A percentile compares a stretch with the other conserved stretches of the same genome.
These are phyloP conservation scores for Brotula barbata DNA, from an alignment of 2,797 vertebrate species.

Conservation along the genomic window DNA sequence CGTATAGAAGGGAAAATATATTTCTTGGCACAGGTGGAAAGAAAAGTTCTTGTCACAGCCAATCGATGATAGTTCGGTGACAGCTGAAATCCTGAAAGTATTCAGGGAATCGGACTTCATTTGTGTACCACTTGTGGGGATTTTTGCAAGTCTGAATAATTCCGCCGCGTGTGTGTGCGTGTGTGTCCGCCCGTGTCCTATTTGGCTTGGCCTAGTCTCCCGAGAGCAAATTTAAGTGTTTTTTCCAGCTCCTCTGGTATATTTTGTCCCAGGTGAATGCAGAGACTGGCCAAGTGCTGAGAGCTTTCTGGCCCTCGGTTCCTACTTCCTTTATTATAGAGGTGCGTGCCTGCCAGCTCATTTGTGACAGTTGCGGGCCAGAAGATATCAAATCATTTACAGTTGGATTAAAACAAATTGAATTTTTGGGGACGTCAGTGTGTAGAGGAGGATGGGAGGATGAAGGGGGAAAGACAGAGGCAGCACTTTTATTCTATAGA, in stretches of 20 bases:
- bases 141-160: conserved; percentile 11
- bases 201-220: conserved; percentile 30
- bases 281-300: conserved; percentile 42
- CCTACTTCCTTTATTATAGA: conserved; percentile 50
- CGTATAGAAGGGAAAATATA: conserved; percentile 1
- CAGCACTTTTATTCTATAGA: neutral
- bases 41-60: conserved; percentile 1
- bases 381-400: conserved; percentile 46
- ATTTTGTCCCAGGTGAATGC: conserved; percentile 53
- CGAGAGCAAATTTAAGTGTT: conserved; percentile 38
- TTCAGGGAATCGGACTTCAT: conserved; percentile 18
- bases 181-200: conserved; percentile 36
- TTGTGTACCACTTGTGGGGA: neutral
- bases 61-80: conserved; percentile 23
- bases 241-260: conserved; percentile 50
- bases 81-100: conserved; percentile 17
- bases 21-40: conserved; percentile 3
- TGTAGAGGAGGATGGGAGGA: conserved; percentile 13
- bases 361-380: conserved; percentile 49
- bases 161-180: conserved; percentile 13
- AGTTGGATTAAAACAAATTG: conserved; percentile 35
- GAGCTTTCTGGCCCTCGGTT: conserved; percentile 46
- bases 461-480: conserved; percentile 22
- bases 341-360: conserved; percentile 44
- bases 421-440: conserved; percentile 14